Conservation (phyloP, 1,140 invertebrate genomes). For the Venustaconcha ellipsiformis region DNA sequence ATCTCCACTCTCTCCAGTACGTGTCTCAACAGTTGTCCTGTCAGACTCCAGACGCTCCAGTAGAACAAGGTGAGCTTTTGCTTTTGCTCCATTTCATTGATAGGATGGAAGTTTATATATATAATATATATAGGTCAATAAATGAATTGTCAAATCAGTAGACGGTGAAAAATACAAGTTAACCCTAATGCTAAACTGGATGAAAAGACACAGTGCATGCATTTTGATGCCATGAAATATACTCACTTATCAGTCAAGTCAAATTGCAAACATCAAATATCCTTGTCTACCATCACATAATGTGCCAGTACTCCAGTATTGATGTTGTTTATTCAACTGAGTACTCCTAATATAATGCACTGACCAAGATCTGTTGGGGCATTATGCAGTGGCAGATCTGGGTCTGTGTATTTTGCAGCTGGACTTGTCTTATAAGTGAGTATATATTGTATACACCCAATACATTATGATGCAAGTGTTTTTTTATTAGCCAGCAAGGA, state of each 20-base stretch:
- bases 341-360: no score
- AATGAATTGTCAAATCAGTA: neutral
- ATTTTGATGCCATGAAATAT: neutral
- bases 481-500: no score
- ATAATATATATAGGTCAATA: no score
- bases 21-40: constrained; percentile 31
- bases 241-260: no score
- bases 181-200: neutral
- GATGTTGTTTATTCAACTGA: neutral
- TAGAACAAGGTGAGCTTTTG: constrained; percentile 40
- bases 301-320: neutral
- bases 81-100: neutral
- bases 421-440: no score
- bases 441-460: constrained; percentile 5
- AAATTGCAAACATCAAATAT: no score
- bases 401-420: no score
- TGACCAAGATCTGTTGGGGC: neutral
- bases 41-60: constrained; percentile 41
- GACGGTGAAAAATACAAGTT: constrained; percentile 2
- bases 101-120: neutral
- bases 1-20: constrained; percentile 38
- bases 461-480: neutral
- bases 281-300: no score
- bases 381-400: no score
- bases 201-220: neutral